These are phyloP conservation scores for Limonius californicus DNA, from an alignment of 1,140 invertebrate genomes.

Conservation along the genomic window DNA sequence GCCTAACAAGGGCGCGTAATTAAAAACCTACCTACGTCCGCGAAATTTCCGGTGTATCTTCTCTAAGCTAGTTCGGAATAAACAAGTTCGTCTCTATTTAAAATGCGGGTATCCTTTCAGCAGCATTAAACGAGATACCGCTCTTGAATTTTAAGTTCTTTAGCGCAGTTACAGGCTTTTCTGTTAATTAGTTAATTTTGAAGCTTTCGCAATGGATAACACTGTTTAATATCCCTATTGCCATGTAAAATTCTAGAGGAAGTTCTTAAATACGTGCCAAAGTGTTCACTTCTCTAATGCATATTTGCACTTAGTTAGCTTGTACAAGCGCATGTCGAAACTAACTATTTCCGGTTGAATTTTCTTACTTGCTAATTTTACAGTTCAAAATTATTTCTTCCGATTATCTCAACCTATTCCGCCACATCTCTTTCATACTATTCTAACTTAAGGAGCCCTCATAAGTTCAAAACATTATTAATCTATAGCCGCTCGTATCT, in stretches of 20 bases:
- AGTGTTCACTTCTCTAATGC: neutral
- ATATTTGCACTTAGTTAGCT: neutral
- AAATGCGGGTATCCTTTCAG: constrained; percentile 8
- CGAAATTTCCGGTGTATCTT: neutral
- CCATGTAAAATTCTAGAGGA: neutral
- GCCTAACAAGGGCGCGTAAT: neutral
- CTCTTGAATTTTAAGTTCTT: constrained; percentile 12
- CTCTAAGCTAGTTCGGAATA: neutral
- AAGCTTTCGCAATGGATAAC: neutral
- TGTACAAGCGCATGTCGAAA: no score
- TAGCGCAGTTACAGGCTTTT: constrained; percentile 6
- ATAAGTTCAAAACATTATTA: no score
- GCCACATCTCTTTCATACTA: no score
- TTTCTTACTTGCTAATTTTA: no score
- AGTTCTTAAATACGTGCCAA: constrained; percentile 10
- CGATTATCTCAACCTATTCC: no score
- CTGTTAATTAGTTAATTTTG: constrained; percentile 13
- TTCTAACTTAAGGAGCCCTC: no score
- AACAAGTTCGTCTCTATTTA: constrained; percentile 7
- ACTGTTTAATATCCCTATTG: neutral
- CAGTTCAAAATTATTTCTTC: no score
- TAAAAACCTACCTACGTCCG: neutral
- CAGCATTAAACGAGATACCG: constrained; percentile 5
- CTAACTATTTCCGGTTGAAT: no score
- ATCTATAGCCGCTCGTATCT: no score